These are phyloP conservation scores for Drosophila buzzatii DNA, from an alignment of 2,888 invertebrate species.

Conservation along the genomic window DNA sequence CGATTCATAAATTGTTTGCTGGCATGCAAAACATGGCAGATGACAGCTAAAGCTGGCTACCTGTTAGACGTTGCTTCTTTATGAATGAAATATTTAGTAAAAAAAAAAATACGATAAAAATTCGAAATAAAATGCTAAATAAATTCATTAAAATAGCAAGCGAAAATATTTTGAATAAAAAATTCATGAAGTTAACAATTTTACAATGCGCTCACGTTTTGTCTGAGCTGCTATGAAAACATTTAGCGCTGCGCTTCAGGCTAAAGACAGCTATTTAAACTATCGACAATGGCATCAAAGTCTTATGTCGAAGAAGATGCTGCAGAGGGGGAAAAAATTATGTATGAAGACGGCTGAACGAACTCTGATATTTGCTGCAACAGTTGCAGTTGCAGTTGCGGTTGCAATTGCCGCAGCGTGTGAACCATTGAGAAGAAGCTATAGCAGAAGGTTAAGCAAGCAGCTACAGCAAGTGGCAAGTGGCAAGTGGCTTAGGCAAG, in stretches of 20 bases:
- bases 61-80: neutral
- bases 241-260: conserved; percentile 25
- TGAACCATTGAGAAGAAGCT: conserved; percentile 45
- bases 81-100: conserved; percentile 49
- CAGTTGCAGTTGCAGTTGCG: conserved; percentile 20
- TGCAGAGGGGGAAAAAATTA: neutral
- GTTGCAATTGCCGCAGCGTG: conserved; percentile 50
- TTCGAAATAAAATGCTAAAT: neutral
- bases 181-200: conserved; percentile 26
- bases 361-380: conserved; percentile 72
- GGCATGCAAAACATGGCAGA: conserved; percentile 49
- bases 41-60: conserved; percentile 24
- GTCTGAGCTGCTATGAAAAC: conserved; percentile 10
- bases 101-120: neutral
- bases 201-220: conserved; percentile 52
- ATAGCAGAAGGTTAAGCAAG: conserved; percentile 67
- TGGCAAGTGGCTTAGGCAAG: conserved; percentile 45
- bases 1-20: conserved; percentile 20
- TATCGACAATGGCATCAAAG: conserved; percentile 37
- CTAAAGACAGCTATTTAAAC: conserved; percentile 48
- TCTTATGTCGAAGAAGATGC: neutral
- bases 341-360: conserved; percentile 27
- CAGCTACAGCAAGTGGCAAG: conserved; percentile 33
- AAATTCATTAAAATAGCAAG: conserved; percentile 7
- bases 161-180: neutral